Evolutionary conservation across 2,113 vertebrate genomes (phyloP).

Genomic region (Paramisgurnus dabryanus): DNA sequence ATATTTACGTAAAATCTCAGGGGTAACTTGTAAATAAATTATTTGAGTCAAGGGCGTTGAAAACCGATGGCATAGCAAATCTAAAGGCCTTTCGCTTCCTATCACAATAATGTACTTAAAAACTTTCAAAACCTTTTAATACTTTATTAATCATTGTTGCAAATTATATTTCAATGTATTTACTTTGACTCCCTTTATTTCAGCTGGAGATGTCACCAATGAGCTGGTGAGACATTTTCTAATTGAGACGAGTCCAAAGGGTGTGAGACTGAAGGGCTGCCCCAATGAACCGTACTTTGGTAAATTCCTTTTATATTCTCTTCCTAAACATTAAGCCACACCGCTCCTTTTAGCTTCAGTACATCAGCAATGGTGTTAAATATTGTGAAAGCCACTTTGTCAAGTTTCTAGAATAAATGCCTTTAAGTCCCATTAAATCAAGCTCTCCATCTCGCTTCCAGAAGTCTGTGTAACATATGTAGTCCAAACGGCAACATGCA

Average conservation of each 20-base stretch:
- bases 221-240: constrained; percentile 98
- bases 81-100: too few relatives aligned
- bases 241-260: constrained; percentile 94
- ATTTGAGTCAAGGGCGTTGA: too few relatives aligned
- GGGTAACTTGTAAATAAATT: too few relatives aligned
- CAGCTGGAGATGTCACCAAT: constrained; percentile 83
- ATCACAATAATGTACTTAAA: too few relatives aligned
- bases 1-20: too few relatives aligned
- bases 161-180: not conserved
- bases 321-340: not conserved
- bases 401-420: not conserved
- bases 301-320: constrained; percentile 64
- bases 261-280: constrained; percentile 98
- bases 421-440: constrained; percentile 22
- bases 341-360: not conserved
- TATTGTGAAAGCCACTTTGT: constrained; percentile 8
- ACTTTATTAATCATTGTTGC: not conserved
- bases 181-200: not conserved
- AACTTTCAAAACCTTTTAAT: not conserved
- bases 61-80: too few relatives aligned
- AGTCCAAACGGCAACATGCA: constrained; percentile 57
- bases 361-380: not conserved
- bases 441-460: constrained; percentile 18
- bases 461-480: constrained; percentile 27
- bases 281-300: constrained; percentile 97